Evolutionary conservation across 2,113 vertebrate species (phyloP).

Genomic region (Notothenia coriiceps): DNA sequence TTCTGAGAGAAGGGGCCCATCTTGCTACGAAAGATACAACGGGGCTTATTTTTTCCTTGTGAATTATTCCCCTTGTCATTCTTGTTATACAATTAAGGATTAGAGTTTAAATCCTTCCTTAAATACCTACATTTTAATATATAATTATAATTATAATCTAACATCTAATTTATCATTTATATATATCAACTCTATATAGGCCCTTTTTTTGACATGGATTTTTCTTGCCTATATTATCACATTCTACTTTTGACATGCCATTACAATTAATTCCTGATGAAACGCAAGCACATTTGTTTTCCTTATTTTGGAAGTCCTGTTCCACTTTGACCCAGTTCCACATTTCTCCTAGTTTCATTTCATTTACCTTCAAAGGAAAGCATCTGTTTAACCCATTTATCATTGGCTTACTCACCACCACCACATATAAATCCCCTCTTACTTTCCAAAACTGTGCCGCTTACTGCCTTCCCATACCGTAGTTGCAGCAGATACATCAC

Average conservation of each 20-base stretch:
- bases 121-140: too few relatives aligned
- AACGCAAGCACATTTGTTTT: conserved; percentile 4
- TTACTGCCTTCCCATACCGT: conserved; percentile 68
- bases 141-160: background rate
- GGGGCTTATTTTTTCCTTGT: too few relatives aligned
- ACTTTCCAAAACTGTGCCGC: conserved; percentile 71
- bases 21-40: too few relatives aligned
- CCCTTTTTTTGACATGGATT: background rate
- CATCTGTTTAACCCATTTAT: conserved; percentile 78
- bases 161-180: background rate
- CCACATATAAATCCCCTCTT: conserved; percentile 70
- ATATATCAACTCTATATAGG: background rate
- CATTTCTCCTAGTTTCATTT: conserved; percentile 45
- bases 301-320: conserved; percentile 26
- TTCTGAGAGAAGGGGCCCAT: too few relatives aligned
- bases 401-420: conserved; percentile 47
- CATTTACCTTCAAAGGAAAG: conserved; percentile 68
- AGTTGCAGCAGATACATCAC: conserved; percentile 68
- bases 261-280: conserved; percentile 1
- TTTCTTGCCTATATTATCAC: background rate
- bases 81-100: too few relatives aligned
- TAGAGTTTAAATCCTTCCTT: too few relatives aligned
- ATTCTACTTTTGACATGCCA: background rate
- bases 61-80: too few relatives aligned
- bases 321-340: conserved; percentile 66